These are phyloP conservation scores for Cyprinodon variegatus DNA, from an alignment of 2,113 vertebrate genomes.

Conservation along the genomic window DNA sequence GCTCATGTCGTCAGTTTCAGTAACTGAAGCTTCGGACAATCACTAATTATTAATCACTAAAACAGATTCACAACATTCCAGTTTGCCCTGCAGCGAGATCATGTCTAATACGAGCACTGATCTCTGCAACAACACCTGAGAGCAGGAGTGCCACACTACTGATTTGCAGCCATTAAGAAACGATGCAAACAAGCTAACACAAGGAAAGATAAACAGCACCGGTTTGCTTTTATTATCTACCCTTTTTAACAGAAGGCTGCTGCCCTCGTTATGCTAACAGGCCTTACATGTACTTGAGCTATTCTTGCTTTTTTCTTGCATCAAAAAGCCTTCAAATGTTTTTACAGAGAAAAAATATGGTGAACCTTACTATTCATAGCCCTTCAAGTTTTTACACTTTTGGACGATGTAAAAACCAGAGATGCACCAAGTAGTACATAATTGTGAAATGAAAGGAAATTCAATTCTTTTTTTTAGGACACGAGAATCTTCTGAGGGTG, in stretches of 20 bases:
- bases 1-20: slow-evolving; percentile 15
- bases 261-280: slow-evolving; percentile 27
- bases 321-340: background rate
- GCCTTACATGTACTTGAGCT: slow-evolving; percentile 9
- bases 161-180: slow-evolving; percentile 15
- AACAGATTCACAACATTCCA: slow-evolving; percentile 70
- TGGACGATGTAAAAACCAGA: background rate
- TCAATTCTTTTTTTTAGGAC: too few species aligned
- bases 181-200: background rate
- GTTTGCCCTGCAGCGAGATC: slow-evolving; percentile 10
- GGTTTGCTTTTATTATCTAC: slow-evolving; percentile 32
- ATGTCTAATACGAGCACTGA: slow-evolving; percentile 36
- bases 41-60: slow-evolving; percentile 42
- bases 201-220: background rate
- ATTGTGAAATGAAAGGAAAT: background rate
- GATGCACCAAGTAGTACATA: background rate
- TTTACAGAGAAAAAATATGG: background rate
- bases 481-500: too few species aligned
- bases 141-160: slow-evolving; percentile 41
- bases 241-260: slow-evolving; percentile 44
- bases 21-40: slow-evolving; percentile 67
- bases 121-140: slow-evolving; percentile 2
- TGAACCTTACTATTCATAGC: background rate
- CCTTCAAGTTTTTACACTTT: background rate
- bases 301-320: slow-evolving; percentile 17